A percentile compares a stretch with the other conserved stretches of the same genome.
Conservation (phyloP, 2,888 invertebrate genomes). For the Torymus auratus region DNA sequence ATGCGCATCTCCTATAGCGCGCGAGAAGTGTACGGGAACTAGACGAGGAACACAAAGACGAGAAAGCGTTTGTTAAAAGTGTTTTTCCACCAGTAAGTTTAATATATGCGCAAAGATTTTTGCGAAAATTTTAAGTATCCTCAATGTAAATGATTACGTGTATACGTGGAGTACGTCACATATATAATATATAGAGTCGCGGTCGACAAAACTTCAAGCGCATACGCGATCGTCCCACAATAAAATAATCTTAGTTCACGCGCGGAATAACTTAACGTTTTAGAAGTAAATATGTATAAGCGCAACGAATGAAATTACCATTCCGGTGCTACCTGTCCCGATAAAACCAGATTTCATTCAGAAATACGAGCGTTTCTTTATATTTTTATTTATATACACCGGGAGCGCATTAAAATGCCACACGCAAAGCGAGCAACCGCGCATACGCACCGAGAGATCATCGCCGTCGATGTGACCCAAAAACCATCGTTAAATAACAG, state of each 20-base stretch:
- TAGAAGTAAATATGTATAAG: conserved; percentile 4
- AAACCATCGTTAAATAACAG: conserved; percentile 3
- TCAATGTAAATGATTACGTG: too few relatives aligned
- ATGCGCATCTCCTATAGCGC: not conserved
- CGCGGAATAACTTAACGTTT: conserved; percentile 21
- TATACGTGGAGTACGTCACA: too few relatives aligned
- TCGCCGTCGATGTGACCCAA: conserved; percentile 13
- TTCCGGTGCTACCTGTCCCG: not conserved
- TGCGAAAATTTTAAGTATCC: too few relatives aligned
- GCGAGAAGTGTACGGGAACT: too few relatives aligned
- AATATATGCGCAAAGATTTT: too few relatives aligned
- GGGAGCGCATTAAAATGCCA: not conserved
- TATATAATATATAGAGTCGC: too few relatives aligned
- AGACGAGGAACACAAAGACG: too few relatives aligned
- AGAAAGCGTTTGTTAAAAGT: too few relatives aligned
- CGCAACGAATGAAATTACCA: conserved; percentile 19
- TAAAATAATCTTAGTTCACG: conserved; percentile 30
- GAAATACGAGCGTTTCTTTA: not conserved
- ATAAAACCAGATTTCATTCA: conserved; percentile 40
- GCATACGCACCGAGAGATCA: too few relatives aligned
- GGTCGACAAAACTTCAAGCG: not conserved
- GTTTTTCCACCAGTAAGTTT: too few relatives aligned
- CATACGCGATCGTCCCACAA: not conserved
- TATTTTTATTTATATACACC: too few relatives aligned
- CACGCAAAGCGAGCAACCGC: too few relatives aligned